Evolutionary conservation across 23 tunicate species (phyloP), one percentile per base, ranked within the genome.

Genomic region (Oikopleura dioica): DNA sequence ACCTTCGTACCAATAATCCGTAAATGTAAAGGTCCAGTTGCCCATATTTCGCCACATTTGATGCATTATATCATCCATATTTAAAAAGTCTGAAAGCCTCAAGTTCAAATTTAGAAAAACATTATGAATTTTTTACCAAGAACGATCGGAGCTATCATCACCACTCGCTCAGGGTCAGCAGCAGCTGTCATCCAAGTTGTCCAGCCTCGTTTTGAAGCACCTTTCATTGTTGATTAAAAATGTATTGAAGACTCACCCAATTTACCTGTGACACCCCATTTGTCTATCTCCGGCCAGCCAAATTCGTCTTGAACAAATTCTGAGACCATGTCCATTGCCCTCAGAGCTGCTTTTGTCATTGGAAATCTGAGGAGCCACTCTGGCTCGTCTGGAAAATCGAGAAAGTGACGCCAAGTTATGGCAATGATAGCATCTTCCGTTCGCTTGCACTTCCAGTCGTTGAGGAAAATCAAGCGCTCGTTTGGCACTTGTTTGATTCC

Each of bases 351-450:
- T 76, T 89, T 89, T 55, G 87, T 82, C 96, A 89, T 89, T 5
- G 96, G 96, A 83, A 89, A n/a, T 37, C 96, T 36, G 29, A 89
- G 76, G 0, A 89, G 78, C 96, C 96, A 89, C 67, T 89, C 96
- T 0, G 96, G 96, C 50, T 89, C 69, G 77, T 80, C 51, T 0
- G 96, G 96, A 44, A 81, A 80, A 35, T 89, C 89, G 1, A 89
- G 69, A 51, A 89, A 89, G 76, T 89, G 96, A n/a, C 89, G 76
- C 96, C 96, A 89, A 24, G 96, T 89, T 67, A 84, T 84, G 0
- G 96, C 96, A 31, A 89, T 89, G n/a, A 89, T 89, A 16, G 76
- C 89, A 76, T 89, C 96, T 51, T 89, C 96, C 2, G 96, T 79
- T 37, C 96, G 77, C 36, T 81, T 83, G 24, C 84, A 59, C 38